Conservation (phyloP, 2,113 vertebrate species). For the Petrocephalus zakoni region DNA sequence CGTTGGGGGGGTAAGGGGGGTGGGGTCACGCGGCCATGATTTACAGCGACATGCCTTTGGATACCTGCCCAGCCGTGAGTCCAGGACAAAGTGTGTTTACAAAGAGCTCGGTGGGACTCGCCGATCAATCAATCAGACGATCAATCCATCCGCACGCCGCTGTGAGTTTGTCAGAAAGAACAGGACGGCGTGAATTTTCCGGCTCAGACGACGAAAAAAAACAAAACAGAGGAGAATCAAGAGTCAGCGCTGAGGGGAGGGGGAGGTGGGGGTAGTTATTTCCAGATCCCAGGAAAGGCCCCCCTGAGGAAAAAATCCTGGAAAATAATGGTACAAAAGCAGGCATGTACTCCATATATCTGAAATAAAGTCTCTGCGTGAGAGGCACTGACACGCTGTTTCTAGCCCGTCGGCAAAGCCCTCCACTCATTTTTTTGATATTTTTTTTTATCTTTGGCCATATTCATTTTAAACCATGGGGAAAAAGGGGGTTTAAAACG, state of each 20-base stretch:
- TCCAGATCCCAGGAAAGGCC: background rate
- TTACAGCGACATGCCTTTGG: background rate
- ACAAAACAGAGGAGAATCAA: background rate
- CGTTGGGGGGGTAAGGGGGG: background rate
- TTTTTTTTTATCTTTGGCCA: background rate
- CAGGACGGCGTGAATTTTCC: background rate
- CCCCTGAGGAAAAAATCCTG: background rate
- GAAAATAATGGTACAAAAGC: background rate
- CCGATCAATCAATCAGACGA: background rate
- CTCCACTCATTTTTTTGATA: background rate
- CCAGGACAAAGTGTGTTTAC: conserved; percentile 10
- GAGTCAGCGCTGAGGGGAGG: background rate
- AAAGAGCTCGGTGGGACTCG: background rate
- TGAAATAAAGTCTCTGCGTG: background rate
- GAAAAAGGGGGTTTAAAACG: background rate
- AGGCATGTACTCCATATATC: background rate
- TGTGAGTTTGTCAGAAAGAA: background rate
- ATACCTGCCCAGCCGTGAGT: background rate
- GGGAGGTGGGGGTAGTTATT: background rate
- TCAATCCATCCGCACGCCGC: background rate
- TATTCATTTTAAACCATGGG: conserved; percentile 8
- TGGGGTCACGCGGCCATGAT: background rate
- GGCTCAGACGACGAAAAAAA: background rate
- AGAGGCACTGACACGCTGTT: background rate
- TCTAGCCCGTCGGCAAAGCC: background rate